Evolutionary conservation across 1,140 invertebrate species (phyloP), one percentile per base, ranked within the genome.

Genomic region (Drosophila kikkawai): DNA sequence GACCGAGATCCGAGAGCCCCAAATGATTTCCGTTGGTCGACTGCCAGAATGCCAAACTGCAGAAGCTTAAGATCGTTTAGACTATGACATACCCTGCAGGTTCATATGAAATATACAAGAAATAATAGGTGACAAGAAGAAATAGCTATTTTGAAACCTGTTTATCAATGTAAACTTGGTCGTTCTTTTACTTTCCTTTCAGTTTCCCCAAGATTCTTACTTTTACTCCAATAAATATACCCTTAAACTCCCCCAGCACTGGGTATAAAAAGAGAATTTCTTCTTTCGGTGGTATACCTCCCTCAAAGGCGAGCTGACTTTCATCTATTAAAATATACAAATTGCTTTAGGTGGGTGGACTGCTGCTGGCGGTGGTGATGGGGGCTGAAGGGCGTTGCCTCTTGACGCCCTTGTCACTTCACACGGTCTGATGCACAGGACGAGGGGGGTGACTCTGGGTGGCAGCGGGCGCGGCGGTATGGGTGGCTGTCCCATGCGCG

Each of bases 241-340:
- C 53, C 36, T 56, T 56, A 8, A 56, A 39, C 36, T n/a, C 36
- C 11, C 8, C 13, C 17, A 22, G 34, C 8, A 53, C 2, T 5
- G 17, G 34, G 51, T 55, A 55, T 22, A 8, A 41, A 8, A 41
- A 44, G 47, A 60, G 53, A 67, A 45, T 47, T 47, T 69, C 65
- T 48, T 58, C 56, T 45, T 58, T 58, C 39, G 64, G 55, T 57
- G 59, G 55, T 56, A 26, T 37, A 29, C 47, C 57, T 53, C 37
- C 57, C 59, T 50, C 64, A 74, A 70, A 77, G 36, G 53, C 70
- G 63, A 51, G 36, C 66, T 70, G 61, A 66, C 78, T 84, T 88
- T 79, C 67, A 69, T 90, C 77, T 88, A 90, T 84, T 88, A 75
- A 87, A 87, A 81, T 79, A 80, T 57, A 78, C 63, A 66, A 83